These are phyloP conservation scores for Meloidogyne floridensis DNA, from an alignment of 1,140 invertebrate species.

Conservation along the genomic window DNA sequence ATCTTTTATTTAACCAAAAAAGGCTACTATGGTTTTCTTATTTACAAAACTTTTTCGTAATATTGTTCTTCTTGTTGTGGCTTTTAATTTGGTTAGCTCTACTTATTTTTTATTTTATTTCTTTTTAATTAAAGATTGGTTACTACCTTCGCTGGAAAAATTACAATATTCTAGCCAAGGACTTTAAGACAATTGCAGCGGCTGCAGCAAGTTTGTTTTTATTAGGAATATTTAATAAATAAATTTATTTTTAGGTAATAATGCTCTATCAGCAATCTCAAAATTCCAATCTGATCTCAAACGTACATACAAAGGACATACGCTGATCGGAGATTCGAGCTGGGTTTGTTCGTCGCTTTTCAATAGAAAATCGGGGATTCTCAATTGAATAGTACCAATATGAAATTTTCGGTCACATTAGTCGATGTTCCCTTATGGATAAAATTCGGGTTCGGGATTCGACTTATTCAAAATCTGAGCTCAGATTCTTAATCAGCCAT, in stretches of 20 bases:
- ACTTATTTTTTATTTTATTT: not conserved
- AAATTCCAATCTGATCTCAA: constrained; percentile 35
- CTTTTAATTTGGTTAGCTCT: constrained; percentile 34
- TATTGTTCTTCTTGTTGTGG: constrained; percentile 38
- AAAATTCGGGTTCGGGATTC: too few relatives aligned
- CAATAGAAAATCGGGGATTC: too few relatives aligned
- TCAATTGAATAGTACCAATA: too few relatives aligned
- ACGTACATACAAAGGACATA: constrained; percentile 22
- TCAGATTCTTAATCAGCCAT: too few relatives aligned
- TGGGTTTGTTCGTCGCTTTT: constrained; percentile 11
- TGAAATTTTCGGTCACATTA: too few relatives aligned
- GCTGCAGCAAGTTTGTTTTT: constrained; percentile 37
- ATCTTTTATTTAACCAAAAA: constrained; percentile 18
- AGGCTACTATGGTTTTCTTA: constrained; percentile 42
- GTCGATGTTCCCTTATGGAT: too few relatives aligned
- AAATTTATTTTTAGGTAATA: constrained; percentile 25
- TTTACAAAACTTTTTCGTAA: constrained; percentile 43
- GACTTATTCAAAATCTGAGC: too few relatives aligned
- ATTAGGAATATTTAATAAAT: not conserved
- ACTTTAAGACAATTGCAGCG: constrained; percentile 43
- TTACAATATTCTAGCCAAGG: constrained; percentile 40
- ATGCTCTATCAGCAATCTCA: constrained; percentile 35
- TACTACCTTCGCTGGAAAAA: constrained; percentile 37
- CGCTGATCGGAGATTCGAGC: constrained; percentile 18
- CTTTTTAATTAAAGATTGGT: constrained; percentile 18